Evolutionary conservation across 2,113 vertebrate species (phyloP), one percentile per base, ranked within the genome.

Genomic region (Marmota flaviventris): DNA sequence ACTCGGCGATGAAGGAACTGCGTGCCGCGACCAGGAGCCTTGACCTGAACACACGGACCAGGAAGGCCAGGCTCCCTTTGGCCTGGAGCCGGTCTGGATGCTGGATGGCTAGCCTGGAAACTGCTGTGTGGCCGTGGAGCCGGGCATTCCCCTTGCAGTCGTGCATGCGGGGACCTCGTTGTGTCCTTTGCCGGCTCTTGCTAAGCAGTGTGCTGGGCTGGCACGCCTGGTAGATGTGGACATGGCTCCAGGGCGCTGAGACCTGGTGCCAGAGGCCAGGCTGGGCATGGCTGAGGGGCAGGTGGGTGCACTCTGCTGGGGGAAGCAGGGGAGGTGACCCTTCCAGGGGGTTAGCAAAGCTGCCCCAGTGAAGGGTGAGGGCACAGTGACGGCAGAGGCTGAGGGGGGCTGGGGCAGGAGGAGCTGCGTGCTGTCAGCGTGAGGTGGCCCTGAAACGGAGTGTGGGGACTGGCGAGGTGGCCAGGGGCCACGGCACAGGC

Each of bases 171-270:
- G 7, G 18, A 5, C 12, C 4, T 58, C 8, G 0, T 4, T 0
- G 65, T 4, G 2, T n/a, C 76, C 51, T 0, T 1, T 0, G 6
- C 25, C 2, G 8, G 4, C 63, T 8, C 25, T 5, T 1, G 17
- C 51, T 16, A 4, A 22, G 63, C 42, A 16, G 37, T 0, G 32
- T 29, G 67, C 18, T 27, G 75, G 22, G 14, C 9, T n/a, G 48
- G 16, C 25, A 1, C 0, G 7, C 7, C 5, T 8, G 8, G 8
- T 1, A 12, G 14, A 4, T 0, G 11, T 27, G 2, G 0, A 4
- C 11, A 25, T 0, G 0, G 4, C 45, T 7, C 0, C 5, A 53
- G 5, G 39, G 29, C 13, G 34, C 51, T 25, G 0, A 3, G 56
- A 2, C 53, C 18, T 17, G 8, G 48, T 22, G 29, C 70, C 34